Base-by-base conservation (phyloP, 2,888 invertebrate species). In the Nomada ferruginata region DNA sequence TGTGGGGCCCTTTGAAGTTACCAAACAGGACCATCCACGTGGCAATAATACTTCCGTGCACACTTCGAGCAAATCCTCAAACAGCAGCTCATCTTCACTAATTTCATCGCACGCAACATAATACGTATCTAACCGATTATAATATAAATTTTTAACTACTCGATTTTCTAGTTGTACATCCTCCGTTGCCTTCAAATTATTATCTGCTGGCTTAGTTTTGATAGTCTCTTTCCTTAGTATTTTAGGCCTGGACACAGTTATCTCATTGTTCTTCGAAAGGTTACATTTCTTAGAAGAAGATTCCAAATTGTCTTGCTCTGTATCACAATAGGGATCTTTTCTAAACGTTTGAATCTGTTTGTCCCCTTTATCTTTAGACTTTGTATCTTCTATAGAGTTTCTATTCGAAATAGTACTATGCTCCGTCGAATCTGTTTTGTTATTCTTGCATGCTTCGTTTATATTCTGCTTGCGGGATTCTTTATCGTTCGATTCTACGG, bases 41-140 rank as follows among this genome's bases (percentile, higher is more conserved):
- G 93, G 93, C 53, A 93, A 83, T 26, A 78, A 86, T 26, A 91
- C 87, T 84, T 93, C 93, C 47, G 92, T 91, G 75, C 90, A 92
- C 44, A 91, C 84, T 84, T 93, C 93, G 3, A 93, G 85, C 23
- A 93, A 84, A 82, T 93, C 93, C 83, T 93, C 93, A 61, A 93
- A 93, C 10, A 93, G 84, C 69, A 86, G 73, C 59, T 83, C 83
- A 74, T 71, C 81, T 18, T 84, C 76, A 5, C 64, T 53, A 9
- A 50, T 50, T 44, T 86, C 70, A 23, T 66, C 66, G 26, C 61
- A 80, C 2, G 36, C 18, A 29, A 44, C 13, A 36, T 71, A 64
- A 15, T 78, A 52, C 18, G 15, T 26, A 59, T 74, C 55, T 50
- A 79, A 69, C 13, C 63, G 29, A 42, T 84, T 66, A 23, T 79